Evolutionary conservation across 2,888 invertebrate genomes (phyloP).

Genomic region (Pseudococcus jackbeardsleyi): DNA sequence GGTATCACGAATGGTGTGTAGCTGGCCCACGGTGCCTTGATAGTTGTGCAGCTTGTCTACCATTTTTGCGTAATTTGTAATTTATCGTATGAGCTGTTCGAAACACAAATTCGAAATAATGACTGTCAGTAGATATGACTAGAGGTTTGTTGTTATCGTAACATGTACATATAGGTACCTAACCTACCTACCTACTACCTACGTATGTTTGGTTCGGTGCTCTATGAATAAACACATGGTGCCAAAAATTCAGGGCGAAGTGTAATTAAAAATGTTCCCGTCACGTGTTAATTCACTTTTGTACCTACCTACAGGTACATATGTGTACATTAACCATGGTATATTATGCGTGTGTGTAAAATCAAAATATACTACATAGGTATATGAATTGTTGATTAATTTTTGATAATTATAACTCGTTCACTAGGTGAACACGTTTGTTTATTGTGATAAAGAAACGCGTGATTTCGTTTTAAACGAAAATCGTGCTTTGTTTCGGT

Average conservation of each 20-base stretch:
- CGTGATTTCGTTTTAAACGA: neutral
- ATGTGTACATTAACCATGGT: too few relatives aligned
- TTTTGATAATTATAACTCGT: neutral
- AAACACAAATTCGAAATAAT: neutral
- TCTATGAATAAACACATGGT: too few relatives aligned
- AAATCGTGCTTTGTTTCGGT: neutral
- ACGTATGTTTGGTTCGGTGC: too few relatives aligned
- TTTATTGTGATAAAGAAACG: neutral
- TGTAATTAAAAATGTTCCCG: neutral
- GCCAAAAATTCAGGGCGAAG: too few relatives aligned
- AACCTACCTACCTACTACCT: too few relatives aligned
- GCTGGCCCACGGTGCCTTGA: conserved; percentile 80
- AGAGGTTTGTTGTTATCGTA: neutral
- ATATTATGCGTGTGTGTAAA: too few relatives aligned
- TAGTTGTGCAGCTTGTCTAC: conserved; percentile 86
- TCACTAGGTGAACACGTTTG: neutral
- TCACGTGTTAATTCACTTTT: neutral
- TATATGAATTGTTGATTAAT: too few relatives aligned
- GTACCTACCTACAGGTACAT: neutral
- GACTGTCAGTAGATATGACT: neutral
- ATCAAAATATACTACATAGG: too few relatives aligned
- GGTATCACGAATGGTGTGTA: conserved; percentile 78
- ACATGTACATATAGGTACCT: too few relatives aligned
- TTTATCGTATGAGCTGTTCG: neutral
- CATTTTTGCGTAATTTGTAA: conserved; percentile 70